A percentile compares a stretch with the other conserved stretches of the same genome.
phyloP scores from a whole-genome alignment of 2,113 vertebrate genomes.

The Tupaia tana region DNA sequence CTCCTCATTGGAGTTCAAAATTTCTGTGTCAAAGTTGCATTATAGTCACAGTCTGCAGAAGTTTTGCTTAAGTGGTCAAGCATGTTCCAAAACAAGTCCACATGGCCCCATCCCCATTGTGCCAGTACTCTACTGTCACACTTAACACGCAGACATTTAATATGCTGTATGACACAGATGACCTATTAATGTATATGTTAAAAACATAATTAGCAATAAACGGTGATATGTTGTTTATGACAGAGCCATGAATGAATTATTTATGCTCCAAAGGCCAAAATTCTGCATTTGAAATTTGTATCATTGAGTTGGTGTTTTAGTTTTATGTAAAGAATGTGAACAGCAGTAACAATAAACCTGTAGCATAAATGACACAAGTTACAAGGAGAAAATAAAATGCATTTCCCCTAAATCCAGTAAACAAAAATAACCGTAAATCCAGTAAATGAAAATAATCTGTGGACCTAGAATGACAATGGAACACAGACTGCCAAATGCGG shows the following conservation, averaged over 20 bases:
- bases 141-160: not conserved
- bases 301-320: not conserved
- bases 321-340: not conserved
- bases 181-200: not conserved
- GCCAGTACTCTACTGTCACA: not conserved
- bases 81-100: not conserved
- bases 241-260: not conserved
- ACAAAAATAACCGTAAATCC: not conserved
- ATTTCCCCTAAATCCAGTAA: not conserved
- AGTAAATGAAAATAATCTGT: too few relatives aligned
- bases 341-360: not conserved
- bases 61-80: not conserved
- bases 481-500: not conserved
- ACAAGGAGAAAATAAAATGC: not conserved
- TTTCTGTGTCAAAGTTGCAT: not conserved
- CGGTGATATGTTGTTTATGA: not conserved
- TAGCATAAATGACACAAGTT: not conserved
- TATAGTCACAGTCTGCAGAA: not conserved
- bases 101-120: too few relatives aligned
- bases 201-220: not conserved
- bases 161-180: not conserved
- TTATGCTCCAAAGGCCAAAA: not conserved
- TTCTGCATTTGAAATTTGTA: not conserved
- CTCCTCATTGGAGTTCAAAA: slow-evolving; percentile 53
- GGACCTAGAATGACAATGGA: not conserved